Percentiles rank a stretch among this genome's conserved stretches.
These are phyloP conservation scores for Rhagonycha lutea DNA, from an alignment of 2,888 invertebrate genomes.

Conservation along the genomic window DNA sequence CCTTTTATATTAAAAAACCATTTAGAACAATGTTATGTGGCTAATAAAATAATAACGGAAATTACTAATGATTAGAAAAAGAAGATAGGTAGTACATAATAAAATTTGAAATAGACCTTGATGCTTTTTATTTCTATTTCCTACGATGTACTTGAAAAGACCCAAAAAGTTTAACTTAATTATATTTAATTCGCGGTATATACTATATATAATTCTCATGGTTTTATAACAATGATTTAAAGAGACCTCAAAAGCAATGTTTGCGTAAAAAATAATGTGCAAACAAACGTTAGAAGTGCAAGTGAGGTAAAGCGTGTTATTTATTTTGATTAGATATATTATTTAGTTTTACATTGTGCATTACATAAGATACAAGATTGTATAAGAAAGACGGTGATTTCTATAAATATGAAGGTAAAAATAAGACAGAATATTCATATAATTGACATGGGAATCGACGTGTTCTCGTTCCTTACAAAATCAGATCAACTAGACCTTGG, in stretches of 20 bases:
- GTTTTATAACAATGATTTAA: constrained; percentile 15
- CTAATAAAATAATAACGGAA: background rate
- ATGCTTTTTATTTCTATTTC: background rate
- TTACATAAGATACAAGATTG: constrained; percentile 38
- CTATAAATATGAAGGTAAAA: constrained; percentile 30
- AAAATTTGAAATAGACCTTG: background rate
- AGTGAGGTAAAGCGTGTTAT: constrained; percentile 36
- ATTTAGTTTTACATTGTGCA: constrained; percentile 35
- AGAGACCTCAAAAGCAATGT: constrained; percentile 24
- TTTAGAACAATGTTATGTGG: background rate
- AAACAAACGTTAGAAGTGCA: constrained; percentile 25
- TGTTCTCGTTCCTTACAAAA: constrained; percentile 49
- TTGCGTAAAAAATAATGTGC: constrained; percentile 28
- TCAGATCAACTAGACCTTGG: constrained; percentile 49
- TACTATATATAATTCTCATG: constrained; percentile 13
- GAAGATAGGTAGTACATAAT: background rate
- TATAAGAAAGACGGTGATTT: constrained; percentile 35
- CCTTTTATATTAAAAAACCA: background rate
- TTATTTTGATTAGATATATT: constrained; percentile 33
- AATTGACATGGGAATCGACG: constrained; percentile 51
- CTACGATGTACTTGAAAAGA: constrained; percentile 11
- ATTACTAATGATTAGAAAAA: background rate
- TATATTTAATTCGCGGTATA: constrained; percentile 19
- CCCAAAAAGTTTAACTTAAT: constrained; percentile 12
- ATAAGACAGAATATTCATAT: constrained; percentile 34